Evolutionary conservation across 2,113 vertebrate species (phyloP).

Genomic region (Spilogale gracilis): DNA sequence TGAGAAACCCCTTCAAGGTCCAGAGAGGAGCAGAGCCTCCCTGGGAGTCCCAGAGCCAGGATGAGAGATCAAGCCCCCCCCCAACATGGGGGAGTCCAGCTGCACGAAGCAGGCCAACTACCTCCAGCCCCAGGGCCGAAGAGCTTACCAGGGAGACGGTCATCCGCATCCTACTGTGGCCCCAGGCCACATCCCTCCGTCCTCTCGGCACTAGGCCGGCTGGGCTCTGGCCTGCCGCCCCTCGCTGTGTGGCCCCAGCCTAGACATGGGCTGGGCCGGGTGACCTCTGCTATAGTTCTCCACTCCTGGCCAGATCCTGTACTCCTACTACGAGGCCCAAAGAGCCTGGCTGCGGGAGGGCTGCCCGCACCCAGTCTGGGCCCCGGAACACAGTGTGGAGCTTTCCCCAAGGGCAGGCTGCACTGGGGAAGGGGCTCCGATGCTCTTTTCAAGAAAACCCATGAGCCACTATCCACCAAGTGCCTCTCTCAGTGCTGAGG

Average conservation of each 20-base stretch:
- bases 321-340: neutral
- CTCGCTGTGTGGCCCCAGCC: neutral
- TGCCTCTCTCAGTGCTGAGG: rapidly evolving
- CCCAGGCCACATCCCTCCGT: neutral
- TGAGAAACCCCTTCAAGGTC: neutral
- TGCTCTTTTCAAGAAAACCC: neutral
- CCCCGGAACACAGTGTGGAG: neutral
- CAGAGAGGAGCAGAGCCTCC: neutral
- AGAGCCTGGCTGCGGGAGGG: neutral
- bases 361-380: rapidly evolving
- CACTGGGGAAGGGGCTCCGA: neutral
- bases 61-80: neutral
- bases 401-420: no score
- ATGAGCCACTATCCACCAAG: neutral
- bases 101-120: neutral
- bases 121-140: neutral
- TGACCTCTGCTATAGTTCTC: neutral
- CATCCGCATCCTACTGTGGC: neutral
- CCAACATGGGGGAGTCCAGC: neutral
- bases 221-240: neutral
- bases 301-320: neutral
- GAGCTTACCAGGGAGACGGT: neutral
- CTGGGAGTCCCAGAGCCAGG: neutral
- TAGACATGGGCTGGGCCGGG: neutral
- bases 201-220: neutral